Percentiles rank a stretch among this genome's conserved stretches.
Evolutionary conservation across 2,888 invertebrate genomes (phyloP).

Genomic region (Perizoma affinitatum): DNA sequence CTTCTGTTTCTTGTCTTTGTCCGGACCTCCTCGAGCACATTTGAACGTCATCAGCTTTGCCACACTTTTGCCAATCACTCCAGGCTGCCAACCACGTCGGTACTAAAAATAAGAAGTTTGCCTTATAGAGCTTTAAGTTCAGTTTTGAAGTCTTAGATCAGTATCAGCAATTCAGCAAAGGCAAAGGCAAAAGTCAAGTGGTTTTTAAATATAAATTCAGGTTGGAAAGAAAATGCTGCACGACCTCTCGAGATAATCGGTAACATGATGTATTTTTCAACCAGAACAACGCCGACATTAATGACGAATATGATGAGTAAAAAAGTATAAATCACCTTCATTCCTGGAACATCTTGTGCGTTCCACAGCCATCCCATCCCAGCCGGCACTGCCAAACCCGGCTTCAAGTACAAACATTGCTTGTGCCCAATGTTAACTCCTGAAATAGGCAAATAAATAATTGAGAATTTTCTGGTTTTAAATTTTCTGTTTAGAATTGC

Average conservation of each 20-base stretch:
- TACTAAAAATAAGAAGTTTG: conserved; percentile 46
- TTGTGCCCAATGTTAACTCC: conserved; percentile 83
- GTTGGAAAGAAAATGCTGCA: too few relatives aligned
- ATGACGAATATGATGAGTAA: too few relatives aligned
- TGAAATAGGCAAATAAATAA: conserved; percentile 28
- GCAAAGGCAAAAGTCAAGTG: too few relatives aligned
- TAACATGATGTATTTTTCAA: too few relatives aligned
- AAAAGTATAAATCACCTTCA: conserved; percentile 54
- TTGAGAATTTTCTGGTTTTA: too few relatives aligned
- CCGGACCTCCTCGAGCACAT: conserved; percentile 63
- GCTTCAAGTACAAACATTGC: conserved; percentile 72
- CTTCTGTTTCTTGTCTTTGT: conserved; percentile 69
- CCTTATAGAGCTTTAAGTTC: too few relatives aligned
- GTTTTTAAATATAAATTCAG: too few relatives aligned
- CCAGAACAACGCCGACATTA: too few relatives aligned
- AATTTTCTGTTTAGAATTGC: too few relatives aligned
- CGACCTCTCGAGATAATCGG: too few relatives aligned
- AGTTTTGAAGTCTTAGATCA: too few relatives aligned
- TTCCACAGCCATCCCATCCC: conserved; percentile 89
- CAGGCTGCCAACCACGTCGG: conserved; percentile 84
- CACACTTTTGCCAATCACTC: conserved; percentile 79
- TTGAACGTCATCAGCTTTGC: conserved; percentile 76
- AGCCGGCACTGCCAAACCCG: conserved; percentile 82
- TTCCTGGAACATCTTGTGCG: conserved; percentile 62
- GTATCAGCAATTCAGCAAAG: too few relatives aligned